phyloP scores from a whole-genome alignment of 2,888 invertebrate genomes.

The Keiferia lycopersicella region DNA sequence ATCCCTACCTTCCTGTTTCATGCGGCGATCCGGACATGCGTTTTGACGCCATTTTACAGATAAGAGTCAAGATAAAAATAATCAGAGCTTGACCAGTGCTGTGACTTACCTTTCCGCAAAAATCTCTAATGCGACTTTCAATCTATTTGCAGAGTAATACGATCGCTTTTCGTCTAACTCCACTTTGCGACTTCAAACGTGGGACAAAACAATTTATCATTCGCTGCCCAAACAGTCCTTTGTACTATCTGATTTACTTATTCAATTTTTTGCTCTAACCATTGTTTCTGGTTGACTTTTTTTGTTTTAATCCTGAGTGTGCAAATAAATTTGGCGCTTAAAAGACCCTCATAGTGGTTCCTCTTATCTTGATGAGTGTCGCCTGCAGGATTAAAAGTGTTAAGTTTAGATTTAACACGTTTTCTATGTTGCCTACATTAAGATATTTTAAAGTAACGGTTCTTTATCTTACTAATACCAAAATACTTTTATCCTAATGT shows the following conservation, averaged over 20 bases:
- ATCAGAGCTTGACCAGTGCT: slow-evolving; percentile 69
- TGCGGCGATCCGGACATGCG: slow-evolving; percentile 72
- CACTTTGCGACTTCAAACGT: slow-evolving; percentile 34
- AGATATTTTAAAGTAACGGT: slow-evolving; percentile 35
- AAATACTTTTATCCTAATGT: background rate
- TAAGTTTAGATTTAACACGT: slow-evolving; percentile 52
- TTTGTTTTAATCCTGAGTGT: slow-evolving; percentile 67
- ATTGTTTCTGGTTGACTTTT: slow-evolving; percentile 71
- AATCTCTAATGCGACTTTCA: background rate
- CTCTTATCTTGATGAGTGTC: slow-evolving; percentile 58
- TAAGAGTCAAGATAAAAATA: slow-evolving; percentile 69
- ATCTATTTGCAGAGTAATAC: background rate
- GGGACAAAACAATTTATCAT: slow-evolving; percentile 66
- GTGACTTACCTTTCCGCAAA: slow-evolving; percentile 27
- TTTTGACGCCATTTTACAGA: slow-evolving; percentile 76
- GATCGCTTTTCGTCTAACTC: background rate
- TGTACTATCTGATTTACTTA: slow-evolving; percentile 75
- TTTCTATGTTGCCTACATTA: slow-evolving; percentile 52
- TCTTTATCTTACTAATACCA: background rate
- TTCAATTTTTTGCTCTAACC: slow-evolving; percentile 61
- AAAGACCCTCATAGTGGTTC: slow-evolving; percentile 53
- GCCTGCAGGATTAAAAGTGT: slow-evolving; percentile 64
- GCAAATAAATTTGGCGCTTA: slow-evolving; percentile 71
- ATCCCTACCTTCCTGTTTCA: slow-evolving; percentile 71
- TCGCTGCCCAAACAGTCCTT: slow-evolving; percentile 63